phyloP scores from a whole-genome alignment of 1,140 invertebrate genomes.

The Diorhabda sublineata region DNA sequence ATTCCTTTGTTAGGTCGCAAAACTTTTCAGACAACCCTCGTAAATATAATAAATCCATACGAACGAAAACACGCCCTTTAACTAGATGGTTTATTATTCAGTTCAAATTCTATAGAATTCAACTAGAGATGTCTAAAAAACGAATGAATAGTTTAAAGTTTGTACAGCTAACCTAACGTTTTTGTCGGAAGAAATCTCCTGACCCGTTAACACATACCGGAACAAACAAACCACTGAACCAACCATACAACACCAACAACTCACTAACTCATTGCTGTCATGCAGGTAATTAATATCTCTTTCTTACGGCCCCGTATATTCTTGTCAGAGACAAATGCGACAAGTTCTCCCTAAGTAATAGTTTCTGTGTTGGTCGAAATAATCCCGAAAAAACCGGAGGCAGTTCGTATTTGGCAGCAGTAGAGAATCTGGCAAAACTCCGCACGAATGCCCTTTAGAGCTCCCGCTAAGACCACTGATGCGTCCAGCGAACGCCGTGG shows the following conservation, averaged over 20 bases:
- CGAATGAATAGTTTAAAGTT: neutral
- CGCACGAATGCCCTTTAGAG: conserved; percentile 15
- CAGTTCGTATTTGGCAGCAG: neutral
- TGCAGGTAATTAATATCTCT: conserved; percentile 12
- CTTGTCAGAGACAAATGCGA: conserved; percentile 22
- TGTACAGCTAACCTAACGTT: neutral
- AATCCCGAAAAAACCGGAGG: neutral
- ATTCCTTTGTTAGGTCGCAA: no score
- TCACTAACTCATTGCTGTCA: conserved; percentile 4
- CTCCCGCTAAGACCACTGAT: conserved; percentile 6
- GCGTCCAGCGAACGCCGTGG: conserved; percentile 12
- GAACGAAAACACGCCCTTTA: no score
- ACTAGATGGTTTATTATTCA: no score
- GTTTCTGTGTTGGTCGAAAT: conserved; percentile 3
- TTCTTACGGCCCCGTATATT: conserved; percentile 11
- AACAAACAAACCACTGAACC: neutral
- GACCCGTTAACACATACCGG: conserved; percentile 1
- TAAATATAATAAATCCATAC: no score
- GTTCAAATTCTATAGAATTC: no score
- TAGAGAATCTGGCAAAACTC: conserved; percentile 12
- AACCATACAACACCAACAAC: neutral
- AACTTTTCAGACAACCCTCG: no score
- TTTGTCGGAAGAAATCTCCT: neutral
- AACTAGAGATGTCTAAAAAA: no score
- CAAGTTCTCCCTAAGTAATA: conserved; percentile 11